A percentile compares a stretch with the other conserved stretches of the same genome.
These are phyloP conservation scores for Reticulitermes lucifugus DNA, from an alignment of 2,888 invertebrate species.

Conservation along the genomic window DNA sequence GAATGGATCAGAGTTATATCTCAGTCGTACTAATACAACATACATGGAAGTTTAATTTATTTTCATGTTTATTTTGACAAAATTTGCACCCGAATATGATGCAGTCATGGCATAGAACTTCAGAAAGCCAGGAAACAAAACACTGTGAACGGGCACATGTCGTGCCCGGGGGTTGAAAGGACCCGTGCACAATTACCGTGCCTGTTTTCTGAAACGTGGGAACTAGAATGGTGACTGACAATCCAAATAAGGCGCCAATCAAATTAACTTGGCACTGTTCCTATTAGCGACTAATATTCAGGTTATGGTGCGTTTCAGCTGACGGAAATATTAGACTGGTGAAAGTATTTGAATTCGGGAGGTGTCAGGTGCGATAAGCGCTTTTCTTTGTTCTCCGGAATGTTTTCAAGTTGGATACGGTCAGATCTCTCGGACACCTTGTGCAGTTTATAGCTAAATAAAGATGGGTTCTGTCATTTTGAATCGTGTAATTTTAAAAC, in stretches of 20 bases:
- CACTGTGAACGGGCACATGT: background rate
- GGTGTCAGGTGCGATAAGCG: too few relatives aligned
- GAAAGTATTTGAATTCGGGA: too few relatives aligned
- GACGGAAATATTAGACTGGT: too few relatives aligned
- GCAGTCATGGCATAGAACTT: background rate
- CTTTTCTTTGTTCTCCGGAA: too few relatives aligned
- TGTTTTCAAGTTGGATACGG: too few relatives aligned
- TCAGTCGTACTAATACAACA: too few relatives aligned
- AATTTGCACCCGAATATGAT: conserved; percentile 10
- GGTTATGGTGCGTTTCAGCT: background rate
- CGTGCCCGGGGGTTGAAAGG: conserved; percentile 3
- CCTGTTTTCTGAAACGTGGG: conserved; percentile 30
- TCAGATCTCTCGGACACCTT: too few relatives aligned
- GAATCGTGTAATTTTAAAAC: too few relatives aligned
- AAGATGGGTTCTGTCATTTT: too few relatives aligned
- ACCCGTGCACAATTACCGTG: background rate
- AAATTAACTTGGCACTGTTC: background rate
- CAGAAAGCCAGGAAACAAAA: conserved; percentile 13
- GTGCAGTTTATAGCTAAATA: too few relatives aligned
- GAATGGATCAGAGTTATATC: too few relatives aligned
- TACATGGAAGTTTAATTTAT: background rate
- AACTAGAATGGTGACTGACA: background rate
- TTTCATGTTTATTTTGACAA: background rate
- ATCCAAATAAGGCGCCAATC: conserved; percentile 34
- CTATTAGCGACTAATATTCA: background rate